These are phyloP conservation scores for Carpatolechia fugitivella DNA, from an alignment of 2,888 invertebrate species.

Conservation along the genomic window DNA sequence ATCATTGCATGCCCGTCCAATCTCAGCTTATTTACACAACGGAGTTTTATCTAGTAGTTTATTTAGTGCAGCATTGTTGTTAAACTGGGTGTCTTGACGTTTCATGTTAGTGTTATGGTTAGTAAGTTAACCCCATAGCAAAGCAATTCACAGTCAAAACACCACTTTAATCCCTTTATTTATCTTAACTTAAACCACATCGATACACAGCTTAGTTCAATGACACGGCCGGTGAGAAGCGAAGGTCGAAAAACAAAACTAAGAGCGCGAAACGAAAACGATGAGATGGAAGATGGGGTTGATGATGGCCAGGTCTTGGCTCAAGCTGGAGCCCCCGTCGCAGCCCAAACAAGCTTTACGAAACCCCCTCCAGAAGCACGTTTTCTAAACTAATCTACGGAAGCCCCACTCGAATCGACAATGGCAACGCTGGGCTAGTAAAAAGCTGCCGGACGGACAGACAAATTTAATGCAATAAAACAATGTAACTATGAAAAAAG, in stretches of 20 bases:
- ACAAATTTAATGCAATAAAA: slow-evolving; percentile 45
- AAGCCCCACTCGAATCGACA: slow-evolving; percentile 26
- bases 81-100: slow-evolving; percentile 38
- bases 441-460: slow-evolving; percentile 60
- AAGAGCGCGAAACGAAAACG: slow-evolving; percentile 36
- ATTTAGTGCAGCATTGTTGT: slow-evolving; percentile 28
- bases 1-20: slow-evolving; percentile 69
- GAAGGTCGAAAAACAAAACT: slow-evolving; percentile 27
- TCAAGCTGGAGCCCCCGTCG: slow-evolving; percentile 29
- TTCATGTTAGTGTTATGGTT: slow-evolving; percentile 18
- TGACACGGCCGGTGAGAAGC: slow-evolving; percentile 53
- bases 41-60: slow-evolving; percentile 18
- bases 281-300: slow-evolving; percentile 39
- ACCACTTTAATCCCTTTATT: slow-evolving; percentile 31
- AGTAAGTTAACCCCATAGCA: slow-evolving; percentile 11
- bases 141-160: slow-evolving; percentile 37
- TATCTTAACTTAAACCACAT: slow-evolving; percentile 41
- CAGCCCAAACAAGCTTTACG: slow-evolving; percentile 18
- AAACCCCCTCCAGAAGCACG: slow-evolving; percentile 17
- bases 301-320: slow-evolving; percentile 33
- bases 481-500: slow-evolving; percentile 34
- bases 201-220: slow-evolving; percentile 45
- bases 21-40: slow-evolving; percentile 75
- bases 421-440: slow-evolving; percentile 27
- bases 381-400: slow-evolving; percentile 27